Evolutionary conservation across 2,113 vertebrate genomes (phyloP).

Genomic region (Balaenoptera acutorostrata): DNA sequence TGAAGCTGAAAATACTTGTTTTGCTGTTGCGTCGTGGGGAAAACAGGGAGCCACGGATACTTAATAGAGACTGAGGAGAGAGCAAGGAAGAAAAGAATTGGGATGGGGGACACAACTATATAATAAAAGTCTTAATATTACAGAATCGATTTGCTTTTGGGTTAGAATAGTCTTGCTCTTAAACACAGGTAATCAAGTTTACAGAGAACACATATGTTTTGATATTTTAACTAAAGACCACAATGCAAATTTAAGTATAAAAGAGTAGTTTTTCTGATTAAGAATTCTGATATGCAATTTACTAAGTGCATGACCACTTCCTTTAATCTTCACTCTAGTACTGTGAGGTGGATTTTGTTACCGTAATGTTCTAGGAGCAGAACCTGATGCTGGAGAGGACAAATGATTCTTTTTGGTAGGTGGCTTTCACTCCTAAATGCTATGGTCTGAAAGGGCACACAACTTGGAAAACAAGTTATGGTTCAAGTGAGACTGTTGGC

Average conservation of each 20-base stretch:
- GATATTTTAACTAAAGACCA: neutral
- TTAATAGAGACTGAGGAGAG: conserved; percentile 90
- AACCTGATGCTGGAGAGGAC: neutral
- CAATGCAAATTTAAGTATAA: neutral
- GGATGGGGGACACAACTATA: neutral
- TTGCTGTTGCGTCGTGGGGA: conserved; percentile 93
- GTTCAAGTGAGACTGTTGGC: neutral
- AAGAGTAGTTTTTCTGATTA: neutral
- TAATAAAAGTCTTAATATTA: conserved; percentile 12
- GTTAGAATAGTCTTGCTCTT: conserved; percentile 3
- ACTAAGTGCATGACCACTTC: neutral
- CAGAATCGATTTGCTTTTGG: conserved; percentile 15
- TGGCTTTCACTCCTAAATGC: neutral
- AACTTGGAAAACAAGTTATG: neutral
- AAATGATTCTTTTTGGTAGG: neutral
- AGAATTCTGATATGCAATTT: neutral
- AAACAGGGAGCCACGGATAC: conserved; percentile 92
- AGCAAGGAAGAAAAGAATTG: conserved; percentile 35
- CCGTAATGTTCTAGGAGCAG: neutral
- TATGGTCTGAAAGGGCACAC: neutral
- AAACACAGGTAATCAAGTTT: neutral
- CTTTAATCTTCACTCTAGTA: neutral
- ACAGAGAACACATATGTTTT: neutral
- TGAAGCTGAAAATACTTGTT: conserved; percentile 95
- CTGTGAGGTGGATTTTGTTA: neutral